Base-by-base conservation (phyloP, 2,797 vertebrate species). In the Acanthopagrus latus region DNA sequence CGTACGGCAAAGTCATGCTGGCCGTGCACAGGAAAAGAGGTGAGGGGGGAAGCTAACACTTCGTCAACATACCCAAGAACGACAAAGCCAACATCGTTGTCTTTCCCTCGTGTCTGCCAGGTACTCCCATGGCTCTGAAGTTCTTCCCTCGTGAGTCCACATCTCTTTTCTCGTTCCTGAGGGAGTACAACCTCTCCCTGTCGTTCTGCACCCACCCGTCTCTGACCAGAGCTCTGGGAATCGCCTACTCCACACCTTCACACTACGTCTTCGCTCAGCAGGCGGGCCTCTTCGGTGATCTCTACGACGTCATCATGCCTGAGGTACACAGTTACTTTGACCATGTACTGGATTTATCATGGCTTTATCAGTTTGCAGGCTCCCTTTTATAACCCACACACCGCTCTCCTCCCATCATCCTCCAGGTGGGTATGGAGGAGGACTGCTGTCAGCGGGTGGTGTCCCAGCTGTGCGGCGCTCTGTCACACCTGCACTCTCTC, bases 191-290 rank as follows among this genome's bases (percentile, higher is more conserved):
- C 2, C 93, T 98, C 63, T 97, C 97, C 0, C 94, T 99, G 47
- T 94, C 96, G 0, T 97, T 98, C 6, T 97, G 97, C 51, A 80
- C 93, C 0, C 97, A 99, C 48, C 93, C 97, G 0, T 97, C 95
- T 14, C 96, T 99, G 38, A 94, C 97, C 1, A 64, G 94, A 1
- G 96, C 97, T 77, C 95, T 97, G 21, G 97, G 97, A 47, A 97
- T 99, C 17, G 97, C 94, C 78, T 96, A 98, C 20, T 95, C 95
- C 84, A 98, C 97, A 0, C 94, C 95, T 0, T 88, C 92, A 3
- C 96, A 97, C 86, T 99, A 97, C 8, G 93, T 97, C 63, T 99
- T 99, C 51, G 95, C 98, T 18, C 97, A 96, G 0, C 97, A 98
- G 68, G 95, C 96, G 0, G 89, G 96, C 0, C 93, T 98, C 72